Conservation (phyloP, 2,888 invertebrate species). For the Adineta ricciae region DNA sequence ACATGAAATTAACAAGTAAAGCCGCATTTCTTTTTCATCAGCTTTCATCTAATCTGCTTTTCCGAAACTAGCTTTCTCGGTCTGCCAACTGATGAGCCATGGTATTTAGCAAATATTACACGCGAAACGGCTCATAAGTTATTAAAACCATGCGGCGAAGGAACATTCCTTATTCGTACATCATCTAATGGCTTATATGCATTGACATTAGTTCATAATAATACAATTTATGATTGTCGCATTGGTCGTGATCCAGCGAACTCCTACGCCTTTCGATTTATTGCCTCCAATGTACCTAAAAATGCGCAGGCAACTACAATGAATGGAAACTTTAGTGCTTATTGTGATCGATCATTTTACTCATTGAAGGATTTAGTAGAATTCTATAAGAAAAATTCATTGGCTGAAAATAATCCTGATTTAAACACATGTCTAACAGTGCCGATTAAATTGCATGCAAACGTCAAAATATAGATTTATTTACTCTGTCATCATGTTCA, state of each 20-base stretch:
- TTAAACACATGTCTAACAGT: background rate
- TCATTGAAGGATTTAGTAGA: conserved; percentile 22
- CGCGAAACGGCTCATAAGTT: conserved; percentile 25
- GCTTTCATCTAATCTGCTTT: no score
- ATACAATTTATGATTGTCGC: conserved; percentile 24
- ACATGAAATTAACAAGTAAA: conserved; percentile 18
- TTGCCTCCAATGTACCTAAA: conserved; percentile 5
- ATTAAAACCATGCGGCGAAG: conserved; percentile 22
- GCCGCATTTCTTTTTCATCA: no score
- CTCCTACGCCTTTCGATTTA: conserved; percentile 24
- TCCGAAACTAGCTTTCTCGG: background rate
- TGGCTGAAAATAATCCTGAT: background rate
- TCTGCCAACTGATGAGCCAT: conserved; percentile 6
- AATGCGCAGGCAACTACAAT: background rate
- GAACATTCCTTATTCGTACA: conserved; percentile 27
- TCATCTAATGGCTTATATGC: conserved; percentile 26
- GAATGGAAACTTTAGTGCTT: background rate
- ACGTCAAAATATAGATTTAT: background rate
- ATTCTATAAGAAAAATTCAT: conserved; percentile 26
- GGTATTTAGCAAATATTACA: conserved; percentile 24
- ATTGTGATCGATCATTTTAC: conserved; percentile 15
- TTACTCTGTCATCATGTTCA: no score
- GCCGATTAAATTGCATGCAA: background rate
- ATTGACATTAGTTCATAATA: conserved; percentile 23
- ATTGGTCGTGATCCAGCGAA: conserved; percentile 30